phyloP scores from a whole-genome alignment of 2,888 invertebrate genomes.

The Peribatodes rhomboidaria region DNA sequence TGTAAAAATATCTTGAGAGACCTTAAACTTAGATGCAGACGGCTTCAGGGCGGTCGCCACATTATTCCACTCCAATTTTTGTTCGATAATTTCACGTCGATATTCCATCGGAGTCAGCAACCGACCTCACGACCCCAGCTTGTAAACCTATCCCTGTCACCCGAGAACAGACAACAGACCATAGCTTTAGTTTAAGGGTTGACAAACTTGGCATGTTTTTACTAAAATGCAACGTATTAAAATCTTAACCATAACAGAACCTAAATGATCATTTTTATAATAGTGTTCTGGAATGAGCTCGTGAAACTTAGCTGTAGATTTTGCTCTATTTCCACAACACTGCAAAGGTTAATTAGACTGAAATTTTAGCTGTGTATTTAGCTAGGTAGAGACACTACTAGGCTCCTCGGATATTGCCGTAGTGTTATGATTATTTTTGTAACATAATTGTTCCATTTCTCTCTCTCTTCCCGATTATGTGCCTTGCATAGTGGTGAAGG shows the following conservation, averaged over 20 bases:
- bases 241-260: too few relatives aligned
- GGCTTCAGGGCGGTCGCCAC: background rate
- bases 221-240: background rate
- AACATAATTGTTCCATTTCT: too few relatives aligned
- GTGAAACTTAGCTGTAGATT: background rate
- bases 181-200: background rate
- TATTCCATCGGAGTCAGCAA: constrained; percentile 18
- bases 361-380: background rate
- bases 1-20: background rate
- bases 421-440: too few relatives aligned
- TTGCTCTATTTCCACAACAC: background rate
- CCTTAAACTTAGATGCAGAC: background rate
- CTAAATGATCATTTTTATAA: background rate
- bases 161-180: background rate
- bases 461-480: too few relatives aligned
- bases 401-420: too few relatives aligned
- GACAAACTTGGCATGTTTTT: constrained; percentile 1
- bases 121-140: constrained; percentile 8
- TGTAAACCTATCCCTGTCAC: constrained; percentile 11
- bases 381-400: too few relatives aligned
- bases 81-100: background rate
- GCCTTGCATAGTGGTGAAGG: too few relatives aligned
- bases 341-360: too few relatives aligned
- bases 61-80: constrained; percentile 14
- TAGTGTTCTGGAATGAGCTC: background rate